Percentiles rank a stretch among this genome's conserved stretches.
Conservation (phyloP, 1,140 invertebrate genomes). For the Aphaenogaster floridana region DNA sequence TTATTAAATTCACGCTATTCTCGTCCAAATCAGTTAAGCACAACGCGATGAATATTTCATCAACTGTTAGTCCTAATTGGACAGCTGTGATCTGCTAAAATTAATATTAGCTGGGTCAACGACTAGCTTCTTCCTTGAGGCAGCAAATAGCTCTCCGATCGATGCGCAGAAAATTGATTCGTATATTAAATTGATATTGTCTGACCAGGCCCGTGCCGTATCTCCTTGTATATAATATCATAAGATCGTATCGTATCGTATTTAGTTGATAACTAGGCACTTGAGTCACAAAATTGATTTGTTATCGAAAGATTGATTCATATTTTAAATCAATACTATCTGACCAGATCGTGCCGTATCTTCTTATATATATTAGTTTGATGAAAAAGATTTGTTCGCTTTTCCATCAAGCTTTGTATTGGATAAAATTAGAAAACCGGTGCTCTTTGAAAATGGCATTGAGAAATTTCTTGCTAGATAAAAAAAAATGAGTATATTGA, state of each 20-base stretch:
- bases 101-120: slow-evolving; percentile 16
- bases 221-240: background rate
- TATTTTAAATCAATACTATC: background rate
- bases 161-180: background rate
- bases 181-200: background rate
- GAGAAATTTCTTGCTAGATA: too few relatives aligned
- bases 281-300: slow-evolving; percentile 3
- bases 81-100: slow-evolving; percentile 21
- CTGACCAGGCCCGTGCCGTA: background rate
- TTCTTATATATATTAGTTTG: background rate
- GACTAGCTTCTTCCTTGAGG: background rate
- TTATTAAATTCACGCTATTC: slow-evolving; percentile 16
- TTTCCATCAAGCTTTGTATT: too few relatives aligned
- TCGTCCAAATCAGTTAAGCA: background rate
- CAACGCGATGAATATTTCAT: slow-evolving; percentile 21
- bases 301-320: background rate
- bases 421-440: too few relatives aligned
- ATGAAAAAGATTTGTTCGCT: too few relatives aligned
- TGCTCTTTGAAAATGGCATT: too few relatives aligned
- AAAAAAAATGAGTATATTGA: too few relatives aligned
- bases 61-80: slow-evolving; percentile 1
- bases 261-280: background rate
- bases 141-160: background rate
- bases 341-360: background rate
- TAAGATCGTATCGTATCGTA: background rate